phyloP scores from a whole-genome alignment of 2,888 invertebrate genomes.

The Nematopogon swammerdamellus region DNA sequence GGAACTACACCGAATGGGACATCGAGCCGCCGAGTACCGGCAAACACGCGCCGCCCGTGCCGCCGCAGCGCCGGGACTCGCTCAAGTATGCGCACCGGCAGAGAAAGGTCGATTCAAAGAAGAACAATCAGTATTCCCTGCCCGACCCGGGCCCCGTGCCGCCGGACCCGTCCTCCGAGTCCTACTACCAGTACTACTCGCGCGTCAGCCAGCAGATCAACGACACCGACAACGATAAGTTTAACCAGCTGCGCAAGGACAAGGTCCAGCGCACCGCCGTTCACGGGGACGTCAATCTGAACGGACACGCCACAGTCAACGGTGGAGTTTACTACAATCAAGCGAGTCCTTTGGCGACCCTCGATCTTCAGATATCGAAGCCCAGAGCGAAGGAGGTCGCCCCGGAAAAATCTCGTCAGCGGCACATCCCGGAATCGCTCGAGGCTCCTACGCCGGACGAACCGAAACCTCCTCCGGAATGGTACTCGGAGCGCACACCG shows the following conservation, averaged over 20 bases:
- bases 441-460: slow-evolving; percentile 25
- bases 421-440: neutral
- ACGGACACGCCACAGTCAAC: slow-evolving; percentile 16
- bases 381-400: slow-evolving; percentile 28
- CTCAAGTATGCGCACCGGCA: slow-evolving; percentile 51
- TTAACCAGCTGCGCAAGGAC: slow-evolving; percentile 37
- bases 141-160: slow-evolving; percentile 48
- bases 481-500: slow-evolving; percentile 40
- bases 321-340: slow-evolving; percentile 39
- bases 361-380: slow-evolving; percentile 40
- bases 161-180: slow-evolving; percentile 44
- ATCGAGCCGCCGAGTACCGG: slow-evolving; percentile 40
- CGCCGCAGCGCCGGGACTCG: slow-evolving; percentile 47
- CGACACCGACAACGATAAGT: slow-evolving; percentile 47
- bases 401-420: slow-evolving; percentile 27
- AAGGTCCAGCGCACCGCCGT: slow-evolving; percentile 20
- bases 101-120: slow-evolving; percentile 34
- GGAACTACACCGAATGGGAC: slow-evolving; percentile 59
- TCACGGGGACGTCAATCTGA: slow-evolving; percentile 13
- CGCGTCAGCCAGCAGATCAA: slow-evolving; percentile 50
- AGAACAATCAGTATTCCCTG: slow-evolving; percentile 37
- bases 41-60: slow-evolving; percentile 37
- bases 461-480: slow-evolving; percentile 46
- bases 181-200: slow-evolving; percentile 51
- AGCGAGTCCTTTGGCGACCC: slow-evolving; percentile 45